These are phyloP conservation scores for Loripinus fragilis DNA, from an alignment of 2,888 invertebrate genomes.

Conservation along the genomic window DNA sequence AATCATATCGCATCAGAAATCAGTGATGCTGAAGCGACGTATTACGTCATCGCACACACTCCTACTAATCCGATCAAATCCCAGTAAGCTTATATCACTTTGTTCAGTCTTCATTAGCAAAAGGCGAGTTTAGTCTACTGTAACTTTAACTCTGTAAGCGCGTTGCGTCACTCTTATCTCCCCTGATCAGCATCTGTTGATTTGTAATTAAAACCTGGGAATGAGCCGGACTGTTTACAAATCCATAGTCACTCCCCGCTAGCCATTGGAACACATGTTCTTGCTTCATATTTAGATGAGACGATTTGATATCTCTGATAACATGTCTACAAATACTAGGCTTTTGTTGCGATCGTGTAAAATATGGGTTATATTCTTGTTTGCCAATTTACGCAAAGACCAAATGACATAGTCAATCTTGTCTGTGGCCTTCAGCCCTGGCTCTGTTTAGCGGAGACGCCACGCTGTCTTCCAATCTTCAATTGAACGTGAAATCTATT, in stretches of 20 bases:
- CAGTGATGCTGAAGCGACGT: conserved; percentile 15
- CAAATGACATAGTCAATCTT: conserved; percentile 49
- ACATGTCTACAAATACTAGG: background rate
- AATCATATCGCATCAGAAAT: conserved; percentile 12
- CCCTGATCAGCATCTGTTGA: background rate
- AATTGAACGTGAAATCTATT: conserved; percentile 56
- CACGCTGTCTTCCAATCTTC: background rate
- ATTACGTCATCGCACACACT: background rate
- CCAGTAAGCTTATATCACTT: conserved; percentile 12
- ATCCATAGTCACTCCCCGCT: background rate
- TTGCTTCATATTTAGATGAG: background rate
- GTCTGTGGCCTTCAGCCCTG: conserved; percentile 10
- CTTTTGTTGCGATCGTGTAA: background rate
- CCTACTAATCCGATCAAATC: background rate
- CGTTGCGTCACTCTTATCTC: background rate
- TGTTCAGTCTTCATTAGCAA: conserved; percentile 1
- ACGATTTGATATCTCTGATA: background rate
- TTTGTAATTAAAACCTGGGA: background rate
- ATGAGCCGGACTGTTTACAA: background rate
- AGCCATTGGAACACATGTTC: background rate
- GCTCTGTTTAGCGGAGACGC: background rate
- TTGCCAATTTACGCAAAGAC: conserved; percentile 10
- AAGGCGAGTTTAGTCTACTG: background rate
- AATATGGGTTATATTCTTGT: background rate
- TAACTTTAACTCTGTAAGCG: background rate